Evolutionary conservation across 2,888 invertebrate genomes (phyloP), one percentile per base, ranked within the genome.

Genomic region (Autographa gamma): DNA sequence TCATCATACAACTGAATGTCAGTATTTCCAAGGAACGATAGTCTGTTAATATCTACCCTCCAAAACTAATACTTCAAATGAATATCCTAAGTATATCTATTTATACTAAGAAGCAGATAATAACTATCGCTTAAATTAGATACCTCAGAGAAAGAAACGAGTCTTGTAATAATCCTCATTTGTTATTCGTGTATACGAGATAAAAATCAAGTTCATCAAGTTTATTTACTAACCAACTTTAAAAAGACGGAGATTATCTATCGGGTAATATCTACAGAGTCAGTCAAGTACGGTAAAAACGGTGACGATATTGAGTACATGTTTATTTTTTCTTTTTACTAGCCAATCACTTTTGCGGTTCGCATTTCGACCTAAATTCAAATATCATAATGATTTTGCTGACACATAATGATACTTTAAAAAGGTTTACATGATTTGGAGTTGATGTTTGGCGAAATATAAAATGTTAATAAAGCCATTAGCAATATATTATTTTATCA

Each of bases 191-290:
- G 5, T 43, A 43, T 43, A 3, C 16, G 43, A 16, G 43, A 43
- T 43, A 43, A 43, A n/a, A n/a, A 48, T 16, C 48, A n/a, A 48
- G 48, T 48, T n/a, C n/a, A 48, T 48, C 48, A 48, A n/a, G 48
- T 48, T 48, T n/a, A 48, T n/a, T 48, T 48, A 48, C 2, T 38
- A 11, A 38, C n/a, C 48, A 48, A 48, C 43, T 43, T 43, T 14
- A 43, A 43, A 43, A 43, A 14, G 43, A 43, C 14, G 48, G 8
- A 7, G 5, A 48, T 48, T n/a, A 48, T 43, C 14, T 14, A 43
- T n/a, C n/a, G n/a, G n/a, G n/a, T n/a, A n/a, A n/a, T n/a, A n/a
- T n/a, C 14, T 14, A 6, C 41, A 41, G 41, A 9, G 34, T 34
- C 41, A 41, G 41, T 13, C 14, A 41, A 41, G 41, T 14, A 9